Evolutionary conservation across 2,113 vertebrate species (phyloP).

Genomic region (Caranx ignobilis): DNA sequence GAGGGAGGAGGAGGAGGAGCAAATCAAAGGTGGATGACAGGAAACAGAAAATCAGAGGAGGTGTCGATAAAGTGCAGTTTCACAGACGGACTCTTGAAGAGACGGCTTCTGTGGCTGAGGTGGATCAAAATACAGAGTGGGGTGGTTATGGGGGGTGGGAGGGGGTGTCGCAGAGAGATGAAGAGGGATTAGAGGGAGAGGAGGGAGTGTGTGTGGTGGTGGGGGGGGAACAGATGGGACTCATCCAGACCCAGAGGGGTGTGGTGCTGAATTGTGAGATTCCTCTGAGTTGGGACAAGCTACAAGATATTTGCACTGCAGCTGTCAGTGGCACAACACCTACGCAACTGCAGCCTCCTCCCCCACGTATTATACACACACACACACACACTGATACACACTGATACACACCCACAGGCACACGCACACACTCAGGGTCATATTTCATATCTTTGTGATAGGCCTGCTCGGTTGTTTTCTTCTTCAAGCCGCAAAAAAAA

Average conservation of each 20-base stretch:
- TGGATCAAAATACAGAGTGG: slow-evolving; percentile 39
- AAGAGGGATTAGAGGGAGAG: slow-evolving; percentile 22
- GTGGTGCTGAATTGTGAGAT: slow-evolving; percentile 75
- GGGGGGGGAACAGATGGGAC: slow-evolving; percentile 77
- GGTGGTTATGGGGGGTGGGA: slow-evolving; percentile 1
- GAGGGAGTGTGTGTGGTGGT: slow-evolving; percentile 45
- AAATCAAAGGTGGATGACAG: slow-evolving; percentile 2
- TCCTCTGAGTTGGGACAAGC: slow-evolving; percentile 70
- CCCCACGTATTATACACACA: slow-evolving; percentile 19
- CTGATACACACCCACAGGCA: slow-evolving; percentile 9
- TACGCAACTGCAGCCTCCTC: slow-evolving; percentile 55
- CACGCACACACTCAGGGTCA: slow-evolving; percentile 22
- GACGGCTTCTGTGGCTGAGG: slow-evolving; percentile 22
- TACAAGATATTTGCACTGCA: slow-evolving; percentile 70
- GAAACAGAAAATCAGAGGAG: slow-evolving; percentile 1
- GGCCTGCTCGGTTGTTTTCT: slow-evolving; percentile 22
- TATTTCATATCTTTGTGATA: slow-evolving; percentile 49
- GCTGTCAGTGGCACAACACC: slow-evolving; percentile 80
- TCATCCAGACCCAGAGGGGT: slow-evolving; percentile 66
- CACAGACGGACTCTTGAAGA: slow-evolving; percentile 25
- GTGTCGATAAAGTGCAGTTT: slow-evolving; percentile 26
- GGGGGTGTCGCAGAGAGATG: background rate
- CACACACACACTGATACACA: slow-evolving; percentile 11
- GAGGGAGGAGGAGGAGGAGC: background rate
- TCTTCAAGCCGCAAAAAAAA: slow-evolving; percentile 20